phyloP scores from a whole-genome alignment of 2,797 vertebrate genomes.

The Sternotherus odoratus region DNA sequence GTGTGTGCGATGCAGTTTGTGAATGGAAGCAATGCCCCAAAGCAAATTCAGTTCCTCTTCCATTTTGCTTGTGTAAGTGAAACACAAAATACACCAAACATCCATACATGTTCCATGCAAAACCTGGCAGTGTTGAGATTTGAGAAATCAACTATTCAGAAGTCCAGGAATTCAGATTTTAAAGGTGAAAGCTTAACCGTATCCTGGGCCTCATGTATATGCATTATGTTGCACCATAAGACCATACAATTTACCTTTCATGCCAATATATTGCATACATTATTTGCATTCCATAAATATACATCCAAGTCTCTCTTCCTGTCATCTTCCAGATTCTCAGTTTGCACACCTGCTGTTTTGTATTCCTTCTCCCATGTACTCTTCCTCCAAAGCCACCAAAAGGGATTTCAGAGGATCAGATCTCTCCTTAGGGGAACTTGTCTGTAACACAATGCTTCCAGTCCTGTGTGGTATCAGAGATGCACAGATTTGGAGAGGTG shows the following conservation, averaged over 20 bases:
- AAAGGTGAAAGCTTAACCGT: neutral
- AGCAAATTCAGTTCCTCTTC: neutral
- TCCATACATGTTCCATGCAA: neutral
- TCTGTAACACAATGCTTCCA: neutral
- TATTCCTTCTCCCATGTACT: neutral
- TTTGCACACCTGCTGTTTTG: neutral
- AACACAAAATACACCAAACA: neutral
- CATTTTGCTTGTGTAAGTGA: neutral
- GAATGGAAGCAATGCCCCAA: neutral
- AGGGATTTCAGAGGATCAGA: neutral
- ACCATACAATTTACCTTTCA: fast-evolving
- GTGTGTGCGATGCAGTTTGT: neutral
- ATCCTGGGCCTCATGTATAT: neutral
- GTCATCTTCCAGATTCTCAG: neutral
- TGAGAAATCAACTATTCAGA: fast-evolving
- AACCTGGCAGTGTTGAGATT: neutral
- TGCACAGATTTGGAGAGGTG: neutral
- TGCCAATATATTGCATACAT: fast-evolving
- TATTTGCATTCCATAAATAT: neutral
- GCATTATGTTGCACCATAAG: neutral
- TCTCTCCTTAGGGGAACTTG: neutral
- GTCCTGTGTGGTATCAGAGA: neutral
- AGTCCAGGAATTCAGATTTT: neutral
- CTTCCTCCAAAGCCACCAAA: neutral
- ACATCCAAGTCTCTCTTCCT: neutral